Conservation (phyloP, 2,797 vertebrate species). For the Chaetophractus vellerosus region DNA sequence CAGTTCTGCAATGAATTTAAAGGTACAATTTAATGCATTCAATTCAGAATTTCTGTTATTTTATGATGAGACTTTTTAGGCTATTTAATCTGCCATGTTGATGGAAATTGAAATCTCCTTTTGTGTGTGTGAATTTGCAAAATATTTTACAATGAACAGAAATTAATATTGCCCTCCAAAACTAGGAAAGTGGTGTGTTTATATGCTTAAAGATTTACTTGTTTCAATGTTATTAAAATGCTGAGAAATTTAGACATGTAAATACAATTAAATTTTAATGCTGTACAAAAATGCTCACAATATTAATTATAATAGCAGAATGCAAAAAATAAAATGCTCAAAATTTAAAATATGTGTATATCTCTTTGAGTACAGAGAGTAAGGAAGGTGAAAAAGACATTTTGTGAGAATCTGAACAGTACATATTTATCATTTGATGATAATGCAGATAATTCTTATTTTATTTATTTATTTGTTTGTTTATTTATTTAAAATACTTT, state of each 20-base stretch:
- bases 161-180: neutral
- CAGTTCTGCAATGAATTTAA: neutral
- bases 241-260: neutral
- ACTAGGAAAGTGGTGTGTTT: neutral
- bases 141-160: neutral
- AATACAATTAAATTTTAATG: neutral
- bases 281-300: neutral
- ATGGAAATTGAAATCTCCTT: neutral
- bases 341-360: neutral
- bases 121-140: neutral
- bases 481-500: neutral
- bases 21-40: neutral
- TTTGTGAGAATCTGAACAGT: neutral
- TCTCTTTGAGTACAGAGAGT: neutral
- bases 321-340: neutral
- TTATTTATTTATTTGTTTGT: neutral
- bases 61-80: neutral
- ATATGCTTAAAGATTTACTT: neutral
- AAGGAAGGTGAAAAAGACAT: neutral
- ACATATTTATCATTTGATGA: neutral
- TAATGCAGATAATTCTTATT: neutral
- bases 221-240: neutral
- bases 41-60: neutral
- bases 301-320: neutral
- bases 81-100: neutral